These are phyloP conservation scores for Sapayoa aenigma DNA, from an alignment of 2,113 vertebrate genomes.

Conservation along the genomic window DNA sequence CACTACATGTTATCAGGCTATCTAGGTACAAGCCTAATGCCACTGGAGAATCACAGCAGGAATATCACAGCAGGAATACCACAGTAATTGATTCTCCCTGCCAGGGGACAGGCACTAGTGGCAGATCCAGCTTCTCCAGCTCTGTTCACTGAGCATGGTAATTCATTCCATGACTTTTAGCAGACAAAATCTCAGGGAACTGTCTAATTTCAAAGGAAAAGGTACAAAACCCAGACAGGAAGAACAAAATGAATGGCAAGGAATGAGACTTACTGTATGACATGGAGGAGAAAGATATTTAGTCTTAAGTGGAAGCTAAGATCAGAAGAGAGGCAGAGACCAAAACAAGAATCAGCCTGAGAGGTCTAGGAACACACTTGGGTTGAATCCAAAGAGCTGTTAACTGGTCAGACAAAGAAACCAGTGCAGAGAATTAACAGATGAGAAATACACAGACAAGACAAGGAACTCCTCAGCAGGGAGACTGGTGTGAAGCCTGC, in stretches of 20 bases:
- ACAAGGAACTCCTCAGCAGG: fast-evolving
- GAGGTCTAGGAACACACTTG: background rate
- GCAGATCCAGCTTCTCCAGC: background rate
- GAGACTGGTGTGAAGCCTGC: background rate
- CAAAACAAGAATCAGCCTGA: background rate
- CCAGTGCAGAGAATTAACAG: background rate
- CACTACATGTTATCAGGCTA: background rate
- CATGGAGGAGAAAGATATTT: background rate
- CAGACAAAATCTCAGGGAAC: background rate
- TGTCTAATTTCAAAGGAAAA: background rate
- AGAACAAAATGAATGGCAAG: background rate
- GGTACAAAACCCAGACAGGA: background rate
- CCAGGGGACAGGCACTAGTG: background rate
- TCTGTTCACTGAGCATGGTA: background rate
- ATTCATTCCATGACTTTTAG: background rate
- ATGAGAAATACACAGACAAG: background rate
- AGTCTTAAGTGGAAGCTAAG: background rate
- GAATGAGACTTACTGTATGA: background rate
- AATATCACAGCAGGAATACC: background rate
- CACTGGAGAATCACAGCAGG: background rate
- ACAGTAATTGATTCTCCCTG: background rate
- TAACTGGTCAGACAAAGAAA: background rate
- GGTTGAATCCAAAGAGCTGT: background rate
- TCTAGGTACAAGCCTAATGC: background rate
- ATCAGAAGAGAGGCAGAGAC: background rate